Evolutionary conservation across 2,888 invertebrate genomes (phyloP), one percentile per base, ranked within the genome.

Genomic region (Limenitis camilla): DNA sequence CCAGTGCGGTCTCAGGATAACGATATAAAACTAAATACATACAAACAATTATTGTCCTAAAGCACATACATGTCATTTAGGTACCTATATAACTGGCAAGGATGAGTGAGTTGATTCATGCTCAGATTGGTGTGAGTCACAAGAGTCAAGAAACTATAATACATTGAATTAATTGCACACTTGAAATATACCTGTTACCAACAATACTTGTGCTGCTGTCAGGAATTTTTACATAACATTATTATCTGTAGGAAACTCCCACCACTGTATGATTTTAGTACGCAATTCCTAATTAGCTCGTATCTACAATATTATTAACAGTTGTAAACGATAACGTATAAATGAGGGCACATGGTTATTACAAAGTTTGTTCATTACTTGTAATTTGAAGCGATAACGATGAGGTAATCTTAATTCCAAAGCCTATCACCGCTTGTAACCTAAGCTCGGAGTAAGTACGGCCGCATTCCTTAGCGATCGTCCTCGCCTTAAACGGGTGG

Each of bases 391-490:
- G 33, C 19, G 19, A 7, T 27, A n/a, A 33, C n/a, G 6, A 32
- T 27, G 19, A 5, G 43, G 8, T 43, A 32, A 40, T 29, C n/a
- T 29, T 40, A 40, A 39, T 45, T 45, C 32, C 38, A 50, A 11
- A 31, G 36, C 9, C n/a, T 19, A 51, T 45, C 46, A 51, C 56
- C 59, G 61, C 67, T 67, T 64, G 52, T 68, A 58, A 61, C 64
- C 60, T 63, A 60, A 56, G 55, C 62, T 63, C 49, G 57, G 46
- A 49, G 52, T 53, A 60, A 59, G 60, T 52, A 59, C 59, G 54
- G 69, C 68, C 68, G 71, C 85, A 84, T 86, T 82, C 85, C 82
- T 72, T 48, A 68, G 76, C 81, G 78, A 75, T 64, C 80, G 80
- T 77, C 79, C 78, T 78, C 78, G 75, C 83, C 81, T 69, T 83